Base-by-base conservation (phyloP, 2,113 vertebrate genomes). In the Psilopsiagon aymara region DNA sequence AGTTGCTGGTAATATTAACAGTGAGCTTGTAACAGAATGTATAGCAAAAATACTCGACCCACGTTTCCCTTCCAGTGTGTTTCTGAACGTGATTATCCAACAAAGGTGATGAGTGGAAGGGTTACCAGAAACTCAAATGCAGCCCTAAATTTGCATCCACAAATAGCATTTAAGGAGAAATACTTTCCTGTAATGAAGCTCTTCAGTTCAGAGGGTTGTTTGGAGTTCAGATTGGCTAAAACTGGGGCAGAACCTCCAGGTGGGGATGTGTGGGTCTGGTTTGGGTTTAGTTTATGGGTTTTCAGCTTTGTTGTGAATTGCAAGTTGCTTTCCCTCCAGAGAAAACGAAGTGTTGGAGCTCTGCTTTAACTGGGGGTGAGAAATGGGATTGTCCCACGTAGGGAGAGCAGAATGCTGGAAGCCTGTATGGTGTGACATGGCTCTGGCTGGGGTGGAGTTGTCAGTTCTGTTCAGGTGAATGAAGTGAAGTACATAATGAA, bases 31-130 rank as follows among this genome's bases (percentile, higher is more conserved):
- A 29, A 73, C 11, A 62, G 49, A 80, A 46, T 11, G 5, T 43
- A 66, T 52, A 41, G 29, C 25, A 59, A 25, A 74, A 88, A 68
- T 28, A 31, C 2, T 43, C 23, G 6, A 35, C 21, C 21, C 2
- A 1, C 2, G 0, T 39, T 55, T 92, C 35, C 8, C 14, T 52
- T 84, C 31, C 29, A 68, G 0, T 0, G 0, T 59, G 35, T 23
- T 86, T 83, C 29, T 82, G 10, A 78, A 28, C 6, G 9, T 20
- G 8, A 13, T 17, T 1, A 3, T 43, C 23, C 39, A 27, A 41
- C 7, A 79, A 47, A 59, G 59, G 5, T n/a, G 1, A 13, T 20
- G 19, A 47, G 6, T 31, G 20, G 44, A 41, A 64, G 73, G 16
- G 28, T 66, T 43, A 17, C 37, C 20, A n/a, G 49, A 60, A 76